These are phyloP conservation scores for Troides helena DNA, from an alignment of 2,888 invertebrate species.

Conservation along the genomic window DNA sequence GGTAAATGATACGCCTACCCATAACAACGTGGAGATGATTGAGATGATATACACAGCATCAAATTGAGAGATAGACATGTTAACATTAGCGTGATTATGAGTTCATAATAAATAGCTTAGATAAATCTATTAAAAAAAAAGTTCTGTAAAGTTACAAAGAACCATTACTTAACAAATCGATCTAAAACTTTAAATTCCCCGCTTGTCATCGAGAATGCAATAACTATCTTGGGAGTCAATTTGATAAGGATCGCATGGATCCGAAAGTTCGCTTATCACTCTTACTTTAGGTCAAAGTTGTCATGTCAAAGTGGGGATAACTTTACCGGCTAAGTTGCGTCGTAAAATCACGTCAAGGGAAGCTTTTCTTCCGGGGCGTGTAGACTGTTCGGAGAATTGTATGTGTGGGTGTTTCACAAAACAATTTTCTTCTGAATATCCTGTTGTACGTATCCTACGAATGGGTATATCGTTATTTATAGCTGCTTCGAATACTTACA, in stretches of 20 bases:
- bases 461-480: too few species aligned
- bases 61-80: too few species aligned
- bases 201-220: neutral
- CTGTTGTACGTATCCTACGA: too few species aligned
- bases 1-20: too few species aligned
- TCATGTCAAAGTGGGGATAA: constrained; percentile 2
- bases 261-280: neutral
- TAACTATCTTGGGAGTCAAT: neutral
- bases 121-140: neutral
- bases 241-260: neutral
- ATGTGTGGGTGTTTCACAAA: neutral
- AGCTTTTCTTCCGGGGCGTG: neutral
- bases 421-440: neutral
- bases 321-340: constrained; percentile 4
- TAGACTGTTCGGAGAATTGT: neutral
- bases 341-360: neutral
- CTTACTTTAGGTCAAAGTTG: constrained; percentile 8
- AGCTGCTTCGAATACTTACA: too few species aligned
- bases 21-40: too few species aligned
- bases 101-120: neutral
- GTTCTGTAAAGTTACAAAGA: too few species aligned
- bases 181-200: neutral
- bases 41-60: too few species aligned
- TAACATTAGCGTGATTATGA: too few species aligned
- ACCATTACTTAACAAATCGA: neutral